Conservation (phyloP, 2,797 vertebrate genomes). For the Adelosebastes latens region DNA sequence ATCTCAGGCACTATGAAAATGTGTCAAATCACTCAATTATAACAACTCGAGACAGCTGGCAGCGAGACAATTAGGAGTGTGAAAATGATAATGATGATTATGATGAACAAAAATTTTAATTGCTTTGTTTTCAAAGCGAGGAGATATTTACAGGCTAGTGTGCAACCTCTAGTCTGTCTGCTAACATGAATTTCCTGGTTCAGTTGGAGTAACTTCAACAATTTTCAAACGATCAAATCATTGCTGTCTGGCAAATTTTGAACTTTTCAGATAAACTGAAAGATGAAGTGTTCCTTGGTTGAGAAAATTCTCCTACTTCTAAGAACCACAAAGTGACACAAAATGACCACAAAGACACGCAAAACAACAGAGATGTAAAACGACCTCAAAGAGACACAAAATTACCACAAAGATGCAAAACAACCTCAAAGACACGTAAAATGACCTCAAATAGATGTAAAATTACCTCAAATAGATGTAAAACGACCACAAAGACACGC, state of each 20-base stretch:
- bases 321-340: not conserved
- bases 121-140: slow-evolving; percentile 80
- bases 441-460: not conserved
- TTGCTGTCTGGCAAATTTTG: not conserved
- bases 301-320: not conserved
- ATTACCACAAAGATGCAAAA: not conserved
- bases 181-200: slow-evolving; percentile 13
- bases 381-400: not conserved
- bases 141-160: slow-evolving; percentile 46
- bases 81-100: slow-evolving; percentile 86
- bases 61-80: slow-evolving; percentile 84
- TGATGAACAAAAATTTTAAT: slow-evolving; percentile 82
- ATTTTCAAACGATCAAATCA: not conserved
- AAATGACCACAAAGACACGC: not conserved
- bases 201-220: not conserved
- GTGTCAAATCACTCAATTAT: slow-evolving; percentile 86
- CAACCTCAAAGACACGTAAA: not conserved
- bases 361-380: not conserved
- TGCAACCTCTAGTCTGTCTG: slow-evolving; percentile 28
- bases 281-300: not conserved
- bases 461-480: not conserved
- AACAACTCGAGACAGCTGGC: slow-evolving; percentile 85
- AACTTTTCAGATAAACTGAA: not conserved
- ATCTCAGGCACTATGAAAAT: slow-evolving; percentile 78
- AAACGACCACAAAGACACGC: not conserved